phyloP scores from a whole-genome alignment of 2,797 vertebrate species.

The Phrynocephalus forsythii region DNA sequence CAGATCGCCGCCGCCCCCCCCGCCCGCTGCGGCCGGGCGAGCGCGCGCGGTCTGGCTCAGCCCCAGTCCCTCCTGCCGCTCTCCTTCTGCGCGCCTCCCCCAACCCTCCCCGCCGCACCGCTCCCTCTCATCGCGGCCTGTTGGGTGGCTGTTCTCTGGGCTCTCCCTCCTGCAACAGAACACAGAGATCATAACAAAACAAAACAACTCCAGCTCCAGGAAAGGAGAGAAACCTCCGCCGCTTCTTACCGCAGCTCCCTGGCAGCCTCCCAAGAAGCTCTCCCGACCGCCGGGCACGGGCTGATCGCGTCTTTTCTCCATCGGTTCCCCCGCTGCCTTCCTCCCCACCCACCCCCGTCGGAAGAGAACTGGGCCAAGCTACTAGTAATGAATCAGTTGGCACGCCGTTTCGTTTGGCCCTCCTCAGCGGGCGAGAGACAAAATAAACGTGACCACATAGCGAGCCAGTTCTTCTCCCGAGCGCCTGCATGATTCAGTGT shows the following conservation, averaged over 20 bases:
- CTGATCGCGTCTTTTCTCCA: too few relatives aligned
- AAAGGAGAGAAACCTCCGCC: constrained; percentile 47
- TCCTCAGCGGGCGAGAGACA: not conserved
- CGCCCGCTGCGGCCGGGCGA: constrained; percentile 64
- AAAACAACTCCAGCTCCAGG: constrained; percentile 56
- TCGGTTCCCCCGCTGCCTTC: not conserved
- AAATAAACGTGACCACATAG: not conserved
- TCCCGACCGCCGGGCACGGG: not conserved
- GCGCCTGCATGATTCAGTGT: not conserved
- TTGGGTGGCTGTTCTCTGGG: constrained; percentile 68
- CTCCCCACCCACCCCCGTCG: not conserved
- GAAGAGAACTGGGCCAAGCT: constrained; percentile 17
- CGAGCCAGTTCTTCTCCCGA: not conserved
- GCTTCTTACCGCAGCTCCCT: constrained; percentile 52
- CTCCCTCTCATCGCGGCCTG: constrained; percentile 33
- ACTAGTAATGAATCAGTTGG: not conserved
- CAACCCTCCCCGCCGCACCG: constrained; percentile 51
- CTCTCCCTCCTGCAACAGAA: constrained; percentile 57
- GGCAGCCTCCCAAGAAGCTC: constrained; percentile 29
- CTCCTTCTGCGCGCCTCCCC: constrained; percentile 48
- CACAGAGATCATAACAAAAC: constrained; percentile 63
- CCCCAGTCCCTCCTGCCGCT: constrained; percentile 66
- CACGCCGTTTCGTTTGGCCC: not conserved
- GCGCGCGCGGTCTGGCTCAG: constrained; percentile 62
- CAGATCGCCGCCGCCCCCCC: constrained; percentile 27